These are phyloP conservation scores for Nasonia longicornis DNA, from an alignment of 1,140 invertebrate species.

Conservation along the genomic window DNA sequence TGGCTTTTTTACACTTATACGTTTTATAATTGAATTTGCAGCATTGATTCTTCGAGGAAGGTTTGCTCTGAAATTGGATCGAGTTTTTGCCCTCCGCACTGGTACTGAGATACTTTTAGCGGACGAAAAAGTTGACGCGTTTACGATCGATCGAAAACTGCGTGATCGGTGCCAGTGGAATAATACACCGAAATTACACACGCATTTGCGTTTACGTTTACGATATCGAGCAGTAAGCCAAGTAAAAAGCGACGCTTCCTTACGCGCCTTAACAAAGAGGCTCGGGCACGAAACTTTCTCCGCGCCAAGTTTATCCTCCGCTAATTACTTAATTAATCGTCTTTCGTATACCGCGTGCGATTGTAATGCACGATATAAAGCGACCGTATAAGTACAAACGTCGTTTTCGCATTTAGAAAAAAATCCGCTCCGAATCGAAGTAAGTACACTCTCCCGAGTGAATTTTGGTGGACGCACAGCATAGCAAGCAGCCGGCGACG, in stretches of 20 bases:
- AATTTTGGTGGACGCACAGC: not conserved
- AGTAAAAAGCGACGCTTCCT: not conserved
- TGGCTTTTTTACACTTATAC: slow-evolving; percentile 1
- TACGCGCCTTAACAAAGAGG: not conserved
- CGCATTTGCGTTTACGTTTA: not conserved
- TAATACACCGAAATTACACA: not conserved
- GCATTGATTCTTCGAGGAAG: not conserved
- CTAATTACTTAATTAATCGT: slow-evolving; percentile 3
- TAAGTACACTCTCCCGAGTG: not conserved
- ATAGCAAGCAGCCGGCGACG: not conserved
- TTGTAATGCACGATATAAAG: not conserved
- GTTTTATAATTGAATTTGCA: not conserved
- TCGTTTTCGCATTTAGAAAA: too few species aligned
- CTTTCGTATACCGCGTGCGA: too few species aligned
- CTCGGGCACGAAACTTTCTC: not conserved
- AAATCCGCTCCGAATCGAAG: too few species aligned
- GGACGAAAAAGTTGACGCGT: not conserved
- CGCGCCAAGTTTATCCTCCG: not conserved
- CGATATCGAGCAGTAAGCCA: not conserved
- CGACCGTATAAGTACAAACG: too few species aligned
- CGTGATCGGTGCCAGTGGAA: too few species aligned
- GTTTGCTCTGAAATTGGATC: too few species aligned
- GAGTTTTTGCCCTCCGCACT: not conserved
- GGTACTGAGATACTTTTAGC: not conserved
- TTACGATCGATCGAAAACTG: not conserved